These are phyloP conservation scores for Peromyscus leucopus DNA, from an alignment of 2,113 vertebrate genomes.

Conservation along the genomic window DNA sequence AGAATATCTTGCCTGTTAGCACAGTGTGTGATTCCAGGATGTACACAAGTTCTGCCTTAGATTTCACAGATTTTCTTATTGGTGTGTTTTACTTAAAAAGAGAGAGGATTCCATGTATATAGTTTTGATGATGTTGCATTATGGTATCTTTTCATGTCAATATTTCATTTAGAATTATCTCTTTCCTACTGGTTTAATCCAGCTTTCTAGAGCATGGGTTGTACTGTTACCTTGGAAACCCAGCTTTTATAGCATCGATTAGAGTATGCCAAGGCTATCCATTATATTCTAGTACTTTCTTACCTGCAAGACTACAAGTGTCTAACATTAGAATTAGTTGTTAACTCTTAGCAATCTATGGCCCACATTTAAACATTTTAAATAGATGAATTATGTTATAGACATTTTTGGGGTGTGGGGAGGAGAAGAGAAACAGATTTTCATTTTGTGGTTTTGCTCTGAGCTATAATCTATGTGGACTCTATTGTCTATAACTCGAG, in stretches of 20 bases:
- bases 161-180: constrained; percentile 70
- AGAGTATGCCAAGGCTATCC: constrained; percentile 65
- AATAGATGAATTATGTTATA: constrained; percentile 24
- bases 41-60: constrained; percentile 5
- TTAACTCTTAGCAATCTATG: constrained; percentile 53
- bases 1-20: neutral
- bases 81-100: constrained; percentile 64
- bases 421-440: neutral
- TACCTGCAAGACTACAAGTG: constrained; percentile 58
- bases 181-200: constrained; percentile 57
- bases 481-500: constrained; percentile 43
- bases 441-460: neutral
- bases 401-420: neutral
- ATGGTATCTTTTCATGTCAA: constrained; percentile 27
- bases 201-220: constrained; percentile 53
- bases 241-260: constrained; percentile 35
- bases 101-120: neutral
- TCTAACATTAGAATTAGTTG: constrained; percentile 47
- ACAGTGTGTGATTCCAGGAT: neutral
- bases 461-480: neutral
- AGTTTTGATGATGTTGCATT: constrained; percentile 52
- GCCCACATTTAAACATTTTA: constrained; percentile 15
- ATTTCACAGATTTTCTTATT: constrained; percentile 44
- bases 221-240: constrained; percentile 79
- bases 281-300: constrained; percentile 64